Conservation (phyloP, 2,888 invertebrate genomes). For the Melinaea marsaeus region DNA sequence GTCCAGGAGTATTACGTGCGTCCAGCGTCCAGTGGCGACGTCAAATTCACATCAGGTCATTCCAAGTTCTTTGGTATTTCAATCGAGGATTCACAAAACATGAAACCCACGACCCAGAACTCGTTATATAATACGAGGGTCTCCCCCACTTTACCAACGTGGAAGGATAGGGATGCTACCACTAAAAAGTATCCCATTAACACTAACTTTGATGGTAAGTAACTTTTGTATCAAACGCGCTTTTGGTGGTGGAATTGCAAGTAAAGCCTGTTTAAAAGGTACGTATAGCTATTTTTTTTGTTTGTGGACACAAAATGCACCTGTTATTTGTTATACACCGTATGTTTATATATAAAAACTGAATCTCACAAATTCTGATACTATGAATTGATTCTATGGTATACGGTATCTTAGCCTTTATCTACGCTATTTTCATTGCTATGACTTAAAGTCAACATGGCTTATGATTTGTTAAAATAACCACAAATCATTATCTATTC, state of each 20-base stretch:
- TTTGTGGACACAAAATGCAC: constrained; percentile 1
- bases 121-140: constrained; percentile 74
- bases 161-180: constrained; percentile 62
- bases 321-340: neutral
- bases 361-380: too few species aligned
- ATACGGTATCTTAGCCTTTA: too few species aligned
- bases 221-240: constrained; percentile 19
- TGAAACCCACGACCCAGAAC: constrained; percentile 71
- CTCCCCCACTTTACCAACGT: constrained; percentile 80
- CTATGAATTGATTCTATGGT: too few species aligned
- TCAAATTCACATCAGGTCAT: constrained; percentile 79
- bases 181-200: constrained; percentile 67
- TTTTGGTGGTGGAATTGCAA: constrained; percentile 21
- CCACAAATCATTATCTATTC: constrained; percentile 30
- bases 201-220: constrained; percentile 66
- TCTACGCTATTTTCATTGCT: neutral
- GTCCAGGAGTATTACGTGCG: constrained; percentile 45
- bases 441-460: neutral
- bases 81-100: constrained; percentile 78
- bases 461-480: neutral
- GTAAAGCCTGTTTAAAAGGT: neutral
- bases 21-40: constrained; percentile 38
- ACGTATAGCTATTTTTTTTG: constrained; percentile 1
- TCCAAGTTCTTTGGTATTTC: constrained; percentile 80
- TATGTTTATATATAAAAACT: too few species aligned